Conservation (phyloP, 2,888 invertebrate species). For the Amitus sp. region DNA sequence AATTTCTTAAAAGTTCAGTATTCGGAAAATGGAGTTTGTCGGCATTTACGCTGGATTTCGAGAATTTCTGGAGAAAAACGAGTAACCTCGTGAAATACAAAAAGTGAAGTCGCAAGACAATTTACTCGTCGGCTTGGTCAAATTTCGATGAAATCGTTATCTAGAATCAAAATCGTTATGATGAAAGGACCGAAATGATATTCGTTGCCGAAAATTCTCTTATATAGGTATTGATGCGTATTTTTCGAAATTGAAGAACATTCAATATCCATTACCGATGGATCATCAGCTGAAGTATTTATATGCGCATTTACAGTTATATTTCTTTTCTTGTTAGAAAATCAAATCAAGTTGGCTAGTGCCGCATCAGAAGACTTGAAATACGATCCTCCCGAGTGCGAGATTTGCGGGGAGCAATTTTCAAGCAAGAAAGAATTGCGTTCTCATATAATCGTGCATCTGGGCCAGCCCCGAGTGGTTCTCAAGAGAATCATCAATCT, state of each 20-base stretch:
- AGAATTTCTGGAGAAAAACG: background rate
- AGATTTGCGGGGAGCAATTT: conserved; percentile 57
- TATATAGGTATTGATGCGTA: too few species aligned
- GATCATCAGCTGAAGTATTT: background rate
- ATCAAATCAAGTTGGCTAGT: conserved; percentile 39
- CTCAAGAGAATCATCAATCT: conserved; percentile 53
- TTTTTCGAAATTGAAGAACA: background rate
- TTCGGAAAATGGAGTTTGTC: too few species aligned
- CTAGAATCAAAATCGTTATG: too few species aligned
- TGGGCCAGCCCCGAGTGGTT: conserved; percentile 56
- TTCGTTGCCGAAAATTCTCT: too few species aligned
- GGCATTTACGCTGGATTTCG: background rate
- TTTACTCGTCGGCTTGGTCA: too few species aligned
- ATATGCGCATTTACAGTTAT: background rate
- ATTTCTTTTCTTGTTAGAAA: conserved; percentile 41
- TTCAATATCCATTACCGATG: background rate
- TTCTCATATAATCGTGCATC: conserved; percentile 53
- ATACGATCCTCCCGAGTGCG: conserved; percentile 47
- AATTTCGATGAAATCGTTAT: too few species aligned
- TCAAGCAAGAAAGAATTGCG: conserved; percentile 54
- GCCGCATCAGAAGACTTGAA: conserved; percentile 35
- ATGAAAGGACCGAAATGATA: too few species aligned
- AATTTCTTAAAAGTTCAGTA: too few species aligned
- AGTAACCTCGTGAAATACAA: background rate
- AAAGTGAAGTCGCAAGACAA: too few species aligned